These are phyloP conservation scores for Epistrophe grossulariae DNA, from an alignment of 2,888 invertebrate species.

Conservation along the genomic window DNA sequence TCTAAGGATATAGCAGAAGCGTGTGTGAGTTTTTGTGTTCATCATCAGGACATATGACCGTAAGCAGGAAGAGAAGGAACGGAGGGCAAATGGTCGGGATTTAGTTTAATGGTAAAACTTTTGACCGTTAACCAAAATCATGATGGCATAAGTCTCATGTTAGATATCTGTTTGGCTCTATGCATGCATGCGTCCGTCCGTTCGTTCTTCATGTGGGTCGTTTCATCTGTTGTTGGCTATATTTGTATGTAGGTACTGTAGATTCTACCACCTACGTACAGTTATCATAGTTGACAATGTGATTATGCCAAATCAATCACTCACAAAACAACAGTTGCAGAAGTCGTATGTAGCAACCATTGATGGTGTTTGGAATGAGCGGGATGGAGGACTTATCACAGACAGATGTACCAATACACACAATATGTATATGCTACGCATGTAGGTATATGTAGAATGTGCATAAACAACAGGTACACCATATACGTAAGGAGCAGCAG, in stretches of 20 bases:
- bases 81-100: conserved; percentile 29
- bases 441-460: background rate
- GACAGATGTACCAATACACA: background rate
- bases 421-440: background rate
- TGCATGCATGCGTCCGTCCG: conserved; percentile 2
- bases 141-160: conserved; percentile 72
- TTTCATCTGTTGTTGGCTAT: conserved; percentile 14
- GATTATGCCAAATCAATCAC: conserved; percentile 76
- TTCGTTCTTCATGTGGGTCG: background rate
- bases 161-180: conserved; percentile 18
- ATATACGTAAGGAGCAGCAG: background rate
- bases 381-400: background rate
- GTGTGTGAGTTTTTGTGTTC: conserved; percentile 10
- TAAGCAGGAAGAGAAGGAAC: background rate
- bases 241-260: conserved; percentile 16
- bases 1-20: background rate
- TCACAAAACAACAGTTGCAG: conserved; percentile 67
- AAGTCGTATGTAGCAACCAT: conserved; percentile 41
- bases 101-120: conserved; percentile 72
- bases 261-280: conserved; percentile 23
- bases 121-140: conserved; percentile 73
- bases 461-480: conserved; percentile 28
- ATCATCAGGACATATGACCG: background rate
- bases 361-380: conserved; percentile 39
- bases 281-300: conserved; percentile 73